Evolutionary conservation across 2,113 vertebrate genomes (phyloP).

Genomic region (Sander lucioperca): DNA sequence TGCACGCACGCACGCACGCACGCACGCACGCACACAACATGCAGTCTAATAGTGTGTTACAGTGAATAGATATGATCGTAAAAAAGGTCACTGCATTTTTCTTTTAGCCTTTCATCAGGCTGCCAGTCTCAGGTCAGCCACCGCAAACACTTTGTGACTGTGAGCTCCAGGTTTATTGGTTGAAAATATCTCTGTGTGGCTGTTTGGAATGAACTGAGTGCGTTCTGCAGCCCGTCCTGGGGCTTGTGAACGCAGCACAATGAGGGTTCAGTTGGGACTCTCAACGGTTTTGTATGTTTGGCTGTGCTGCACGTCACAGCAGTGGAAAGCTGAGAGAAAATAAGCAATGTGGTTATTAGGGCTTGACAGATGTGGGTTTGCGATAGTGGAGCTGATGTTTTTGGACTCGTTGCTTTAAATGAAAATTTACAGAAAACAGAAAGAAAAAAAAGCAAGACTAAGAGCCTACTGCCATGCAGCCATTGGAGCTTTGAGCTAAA

Average conservation of each 20-base stretch:
- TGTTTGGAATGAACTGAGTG: slow-evolving; percentile 13
- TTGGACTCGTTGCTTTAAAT: neutral
- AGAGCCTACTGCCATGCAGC: neutral
- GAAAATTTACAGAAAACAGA: neutral
- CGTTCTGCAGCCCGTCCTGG: neutral
- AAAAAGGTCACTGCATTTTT: neutral
- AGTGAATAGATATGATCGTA: neutral
- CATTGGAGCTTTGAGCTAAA: neutral
- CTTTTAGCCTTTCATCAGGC: neutral
- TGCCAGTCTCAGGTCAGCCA: neutral
- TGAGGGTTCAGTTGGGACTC: slow-evolving; percentile 50
- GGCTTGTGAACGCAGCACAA: slow-evolving; percentile 51
- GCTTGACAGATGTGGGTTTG: slow-evolving; percentile 29
- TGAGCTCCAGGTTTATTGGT: slow-evolving; percentile 33
- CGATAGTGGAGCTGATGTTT: slow-evolving; percentile 16
- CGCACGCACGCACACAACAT: neutral
- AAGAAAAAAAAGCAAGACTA: neutral
- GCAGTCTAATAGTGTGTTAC: neutral
- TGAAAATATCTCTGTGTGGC: slow-evolving; percentile 34
- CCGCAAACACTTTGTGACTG: neutral
- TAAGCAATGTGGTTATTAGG: slow-evolving; percentile 39
- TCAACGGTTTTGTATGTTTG: slow-evolving; percentile 10
- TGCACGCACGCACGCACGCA: neutral
- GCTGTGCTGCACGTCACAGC: slow-evolving; percentile 24
- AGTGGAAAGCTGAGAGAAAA: slow-evolving; percentile 51